Conservation (phyloP, 2,888 invertebrate genomes). For the Pristionchus maxplancki region DNA sequence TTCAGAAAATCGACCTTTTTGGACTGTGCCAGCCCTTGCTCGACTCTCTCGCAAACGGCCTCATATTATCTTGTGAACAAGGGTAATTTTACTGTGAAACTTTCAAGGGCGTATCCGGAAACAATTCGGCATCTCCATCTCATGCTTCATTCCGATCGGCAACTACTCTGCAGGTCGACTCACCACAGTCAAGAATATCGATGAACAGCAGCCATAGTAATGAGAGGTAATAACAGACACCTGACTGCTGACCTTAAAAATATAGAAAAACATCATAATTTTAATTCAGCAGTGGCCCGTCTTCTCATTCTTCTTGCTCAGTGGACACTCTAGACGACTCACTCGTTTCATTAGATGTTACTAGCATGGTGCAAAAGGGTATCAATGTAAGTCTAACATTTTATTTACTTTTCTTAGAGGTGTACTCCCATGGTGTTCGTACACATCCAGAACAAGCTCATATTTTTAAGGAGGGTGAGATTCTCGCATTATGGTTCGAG, state of each 20-base stretch:
- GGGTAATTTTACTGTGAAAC: neutral
- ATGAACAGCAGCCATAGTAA: constrained; percentile 52
- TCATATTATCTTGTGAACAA: too few relatives aligned
- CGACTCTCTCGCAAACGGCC: too few relatives aligned
- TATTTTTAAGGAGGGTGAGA: constrained; percentile 91
- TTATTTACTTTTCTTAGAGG: neutral
- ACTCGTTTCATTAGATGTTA: constrained; percentile 76
- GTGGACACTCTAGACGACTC: constrained; percentile 84
- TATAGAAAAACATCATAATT: neutral
- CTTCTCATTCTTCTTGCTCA: constrained; percentile 78
- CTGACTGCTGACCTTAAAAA: neutral
- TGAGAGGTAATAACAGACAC: constrained; percentile 32
- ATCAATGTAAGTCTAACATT: constrained; percentile 82
- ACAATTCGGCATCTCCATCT: constrained; percentile 47
- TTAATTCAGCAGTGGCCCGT: constrained; percentile 56
- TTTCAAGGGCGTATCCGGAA: neutral
- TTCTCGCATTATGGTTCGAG: constrained; percentile 92
- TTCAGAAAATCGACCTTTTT: too few relatives aligned
- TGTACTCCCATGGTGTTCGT: neutral
- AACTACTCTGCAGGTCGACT: constrained; percentile 41
- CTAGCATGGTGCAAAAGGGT: constrained; percentile 82
- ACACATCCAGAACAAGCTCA: too few relatives aligned
- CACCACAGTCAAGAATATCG: constrained; percentile 52
- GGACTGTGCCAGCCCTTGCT: too few relatives aligned
- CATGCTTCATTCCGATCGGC: constrained; percentile 51